Evolutionary conservation across 2,113 vertebrate genomes (phyloP).

Genomic region (Psephotus haematonotus): DNA sequence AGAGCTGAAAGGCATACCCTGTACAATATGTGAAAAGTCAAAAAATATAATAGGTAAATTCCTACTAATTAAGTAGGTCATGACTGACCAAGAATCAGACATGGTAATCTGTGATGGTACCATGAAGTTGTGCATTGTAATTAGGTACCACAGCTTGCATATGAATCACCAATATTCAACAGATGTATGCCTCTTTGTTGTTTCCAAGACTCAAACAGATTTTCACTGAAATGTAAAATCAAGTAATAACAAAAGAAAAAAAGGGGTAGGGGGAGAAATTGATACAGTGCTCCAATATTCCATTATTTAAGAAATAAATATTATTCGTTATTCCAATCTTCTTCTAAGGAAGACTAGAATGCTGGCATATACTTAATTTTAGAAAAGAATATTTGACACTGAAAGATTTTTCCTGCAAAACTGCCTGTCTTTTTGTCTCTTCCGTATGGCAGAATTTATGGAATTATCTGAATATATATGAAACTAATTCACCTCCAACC

Average conservation of each 20-base stretch:
- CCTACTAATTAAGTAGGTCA: not conserved
- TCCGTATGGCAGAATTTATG: not conserved
- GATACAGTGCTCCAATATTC: not conserved
- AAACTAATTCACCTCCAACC: not conserved
- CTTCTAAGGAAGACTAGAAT: not conserved
- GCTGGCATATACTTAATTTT: not conserved
- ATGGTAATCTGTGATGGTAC: not conserved
- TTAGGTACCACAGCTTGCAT: conserved; percentile 12
- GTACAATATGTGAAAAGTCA: not conserved
- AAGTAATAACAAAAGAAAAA: not conserved
- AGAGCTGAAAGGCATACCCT: not conserved
- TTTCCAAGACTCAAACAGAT: not conserved
- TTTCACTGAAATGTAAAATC: not conserved
- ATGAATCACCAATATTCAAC: conserved; percentile 15
- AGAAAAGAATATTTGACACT: not conserved
- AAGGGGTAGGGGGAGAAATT: not conserved
- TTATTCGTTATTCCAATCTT: not conserved
- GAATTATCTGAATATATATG: not conserved
- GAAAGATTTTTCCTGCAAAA: not conserved
- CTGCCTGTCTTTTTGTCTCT: not conserved
- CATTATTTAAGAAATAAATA: not conserved
- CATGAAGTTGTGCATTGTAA: conserved; percentile 42
- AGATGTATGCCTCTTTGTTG: not conserved
- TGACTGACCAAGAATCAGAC: not conserved
- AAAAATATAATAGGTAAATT: not conserved